phyloP scores from a whole-genome alignment of 2,113 vertebrate species.

The Excalfactoria chinensis region DNA sequence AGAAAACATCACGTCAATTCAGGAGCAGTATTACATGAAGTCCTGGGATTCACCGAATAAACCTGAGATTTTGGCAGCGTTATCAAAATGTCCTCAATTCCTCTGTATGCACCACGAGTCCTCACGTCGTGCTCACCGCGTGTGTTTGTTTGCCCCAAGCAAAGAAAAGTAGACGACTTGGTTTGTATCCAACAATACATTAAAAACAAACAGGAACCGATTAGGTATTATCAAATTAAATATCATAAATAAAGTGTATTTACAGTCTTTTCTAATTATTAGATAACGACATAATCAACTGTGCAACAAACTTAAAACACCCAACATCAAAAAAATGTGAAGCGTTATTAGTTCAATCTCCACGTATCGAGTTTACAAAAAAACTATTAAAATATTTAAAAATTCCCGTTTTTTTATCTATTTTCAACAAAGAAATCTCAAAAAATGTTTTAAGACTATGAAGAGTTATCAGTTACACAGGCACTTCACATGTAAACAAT shows the following conservation, averaged over 20 bases:
- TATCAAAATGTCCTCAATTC: slow-evolving; percentile 74
- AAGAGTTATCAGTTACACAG: slow-evolving; percentile 84
- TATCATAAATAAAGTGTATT: slow-evolving; percentile 84
- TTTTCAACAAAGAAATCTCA: slow-evolving; percentile 78
- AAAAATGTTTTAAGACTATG: slow-evolving; percentile 82
- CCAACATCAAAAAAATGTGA: slow-evolving; percentile 75
- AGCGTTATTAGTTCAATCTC: slow-evolving; percentile 71
- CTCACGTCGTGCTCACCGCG: slow-evolving; percentile 46
- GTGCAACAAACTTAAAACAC: slow-evolving; percentile 78
- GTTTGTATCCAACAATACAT: slow-evolving; percentile 66
- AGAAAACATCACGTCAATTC: slow-evolving; percentile 47
- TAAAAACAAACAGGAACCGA: slow-evolving; percentile 70
- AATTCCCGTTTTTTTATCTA: slow-evolving; percentile 74
- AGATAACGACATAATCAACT: slow-evolving; percentile 73
- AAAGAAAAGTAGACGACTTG: slow-evolving; percentile 65
- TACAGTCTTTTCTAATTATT: slow-evolving; percentile 71
- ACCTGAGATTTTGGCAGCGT: slow-evolving; percentile 78
- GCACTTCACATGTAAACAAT: slow-evolving; percentile 90
- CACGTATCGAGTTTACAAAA: slow-evolving; percentile 77
- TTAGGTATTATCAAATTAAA: slow-evolving; percentile 81
- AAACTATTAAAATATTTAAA: slow-evolving; percentile 79
- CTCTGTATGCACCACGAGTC: slow-evolving; percentile 57
- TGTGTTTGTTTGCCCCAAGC: slow-evolving; percentile 61
- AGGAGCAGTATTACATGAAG: slow-evolving; percentile 55
- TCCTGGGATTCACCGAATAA: slow-evolving; percentile 69